Evolutionary conservation across 1,140 invertebrate species (phyloP).

Genomic region (Diachasmimorpha longicaudata): DNA sequence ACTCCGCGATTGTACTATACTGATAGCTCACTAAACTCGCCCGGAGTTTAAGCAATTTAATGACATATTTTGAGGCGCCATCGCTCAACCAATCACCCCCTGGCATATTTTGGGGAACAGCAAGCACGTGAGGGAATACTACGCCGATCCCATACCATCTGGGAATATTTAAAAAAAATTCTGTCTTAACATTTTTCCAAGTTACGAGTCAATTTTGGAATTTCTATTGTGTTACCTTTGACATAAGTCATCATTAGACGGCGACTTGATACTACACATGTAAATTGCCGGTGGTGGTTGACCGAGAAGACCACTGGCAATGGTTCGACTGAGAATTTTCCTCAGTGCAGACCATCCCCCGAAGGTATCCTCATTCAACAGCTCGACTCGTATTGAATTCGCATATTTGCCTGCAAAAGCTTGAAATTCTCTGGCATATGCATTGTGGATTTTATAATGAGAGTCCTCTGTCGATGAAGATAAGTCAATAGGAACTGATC

Average conservation of each 20-base stretch:
- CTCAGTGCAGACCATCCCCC: constrained; percentile 33
- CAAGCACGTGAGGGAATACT: constrained; percentile 32
- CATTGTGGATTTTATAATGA: constrained; percentile 33
- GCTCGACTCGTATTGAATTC: background rate
- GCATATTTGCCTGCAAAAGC: constrained; percentile 23
- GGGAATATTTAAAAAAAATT: background rate
- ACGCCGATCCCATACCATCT: constrained; percentile 39
- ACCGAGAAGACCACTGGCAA: constrained; percentile 30
- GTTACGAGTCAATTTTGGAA: too few species aligned
- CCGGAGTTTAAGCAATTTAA: constrained; percentile 28
- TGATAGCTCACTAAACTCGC: constrained; percentile 33
- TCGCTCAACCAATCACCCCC: constrained; percentile 20
- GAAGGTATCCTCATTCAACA: constrained; percentile 16
- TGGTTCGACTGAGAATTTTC: constrained; percentile 23
- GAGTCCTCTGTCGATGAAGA: background rate
- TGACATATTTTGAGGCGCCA: constrained; percentile 18
- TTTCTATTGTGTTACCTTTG: constrained; percentile 28
- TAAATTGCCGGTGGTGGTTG: constrained; percentile 36
- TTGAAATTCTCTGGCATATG: constrained; percentile 31
- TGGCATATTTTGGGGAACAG: constrained; percentile 32
- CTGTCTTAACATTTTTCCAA: too few species aligned
- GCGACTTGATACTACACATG: constrained; percentile 28
- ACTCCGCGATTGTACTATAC: constrained; percentile 18
- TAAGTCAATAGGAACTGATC: constrained; percentile 35
- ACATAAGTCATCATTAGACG: constrained; percentile 34